Evolutionary conservation across 2,888 invertebrate genomes (phyloP).

Genomic region (Alloplasta piceator): DNA sequence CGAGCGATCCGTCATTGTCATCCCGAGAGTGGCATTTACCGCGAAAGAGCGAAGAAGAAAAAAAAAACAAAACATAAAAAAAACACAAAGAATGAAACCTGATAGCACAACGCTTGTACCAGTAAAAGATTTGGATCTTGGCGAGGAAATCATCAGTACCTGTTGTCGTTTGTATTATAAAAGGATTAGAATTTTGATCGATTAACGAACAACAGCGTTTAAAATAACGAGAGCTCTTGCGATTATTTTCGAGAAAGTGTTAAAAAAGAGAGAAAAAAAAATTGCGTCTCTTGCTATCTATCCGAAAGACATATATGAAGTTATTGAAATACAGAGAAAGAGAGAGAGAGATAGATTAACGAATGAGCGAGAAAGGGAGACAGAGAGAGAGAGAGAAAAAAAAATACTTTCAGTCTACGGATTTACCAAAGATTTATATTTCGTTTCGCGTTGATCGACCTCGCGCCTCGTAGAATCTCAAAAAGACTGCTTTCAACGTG

Average conservation of each 20-base stretch:
- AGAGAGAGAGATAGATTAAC: background rate
- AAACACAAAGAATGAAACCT: slow-evolving; percentile 36
- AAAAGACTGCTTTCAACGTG: slow-evolving; percentile 60
- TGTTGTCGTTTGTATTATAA: slow-evolving; percentile 24
- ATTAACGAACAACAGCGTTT: slow-evolving; percentile 2
- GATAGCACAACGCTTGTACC: slow-evolving; percentile 47
- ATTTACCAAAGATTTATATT: slow-evolving; percentile 66
- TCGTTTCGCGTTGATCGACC: slow-evolving; percentile 62
- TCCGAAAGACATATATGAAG: background rate
- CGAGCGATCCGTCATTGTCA: slow-evolving; percentile 35
- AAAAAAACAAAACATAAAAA: slow-evolving; percentile 10
- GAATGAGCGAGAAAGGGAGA: slow-evolving; percentile 20
- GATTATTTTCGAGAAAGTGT: slow-evolving; percentile 34
- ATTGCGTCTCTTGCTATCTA: slow-evolving; percentile 4
- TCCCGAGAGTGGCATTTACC: slow-evolving; percentile 63
- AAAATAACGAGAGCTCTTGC: slow-evolving; percentile 28
- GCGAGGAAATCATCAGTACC: slow-evolving; percentile 52
- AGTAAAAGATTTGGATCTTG: slow-evolving; percentile 38
- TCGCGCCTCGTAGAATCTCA: slow-evolving; percentile 58
- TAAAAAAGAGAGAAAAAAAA: background rate
- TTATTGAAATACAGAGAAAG: slow-evolving; percentile 1
- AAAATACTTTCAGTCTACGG: slow-evolving; percentile 50
- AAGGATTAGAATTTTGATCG: slow-evolving; percentile 21
- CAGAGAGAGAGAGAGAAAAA: slow-evolving; percentile 26
- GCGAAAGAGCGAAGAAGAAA: slow-evolving; percentile 2